Evolutionary conservation across 2,113 vertebrate genomes (phyloP).

Genomic region (Pogona vitticeps): DNA sequence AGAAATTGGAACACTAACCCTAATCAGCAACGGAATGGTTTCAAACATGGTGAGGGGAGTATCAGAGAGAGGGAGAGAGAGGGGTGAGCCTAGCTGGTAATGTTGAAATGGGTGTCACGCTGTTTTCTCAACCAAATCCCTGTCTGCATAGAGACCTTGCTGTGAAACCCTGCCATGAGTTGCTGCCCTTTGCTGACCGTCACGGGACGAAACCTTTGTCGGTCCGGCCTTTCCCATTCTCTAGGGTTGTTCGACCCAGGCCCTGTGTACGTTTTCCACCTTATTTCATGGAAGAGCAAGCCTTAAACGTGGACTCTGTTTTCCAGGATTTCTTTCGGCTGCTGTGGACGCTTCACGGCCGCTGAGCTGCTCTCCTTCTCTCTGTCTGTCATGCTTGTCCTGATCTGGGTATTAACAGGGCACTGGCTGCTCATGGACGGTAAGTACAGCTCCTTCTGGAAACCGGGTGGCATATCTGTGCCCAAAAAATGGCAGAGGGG

Average conservation of each 20-base stretch:
- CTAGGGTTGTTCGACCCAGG: constrained; percentile 31
- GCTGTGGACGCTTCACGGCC: constrained; percentile 97
- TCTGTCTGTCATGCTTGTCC: constrained; percentile 95
- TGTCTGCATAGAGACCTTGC: constrained; percentile 20
- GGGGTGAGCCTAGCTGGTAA: not conserved
- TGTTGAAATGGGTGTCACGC: not conserved
- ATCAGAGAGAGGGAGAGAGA: not conserved
- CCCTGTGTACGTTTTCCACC: constrained; percentile 13
- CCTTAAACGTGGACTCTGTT: constrained; percentile 45
- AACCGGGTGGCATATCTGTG: no score
- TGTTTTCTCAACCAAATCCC: constrained; percentile 17
- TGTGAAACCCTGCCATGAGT: constrained; percentile 33
- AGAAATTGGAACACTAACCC: no score
- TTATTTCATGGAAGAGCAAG: constrained; percentile 19
- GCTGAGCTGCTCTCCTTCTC: constrained; percentile 97
- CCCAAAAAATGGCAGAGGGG: not conserved
- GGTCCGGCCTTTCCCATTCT: not conserved
- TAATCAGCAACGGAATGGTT: constrained; percentile 12
- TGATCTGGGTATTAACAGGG: constrained; percentile 99
- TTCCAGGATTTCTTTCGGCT: constrained; percentile 96
- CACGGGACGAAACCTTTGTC: constrained; percentile 45
- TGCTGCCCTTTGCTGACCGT: constrained; percentile 48
- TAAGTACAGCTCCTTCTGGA: no score
- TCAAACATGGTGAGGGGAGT: not conserved
- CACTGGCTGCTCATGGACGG: constrained; percentile 99